phyloP scores from a whole-genome alignment of 53 echinoderm and acorn worm species.

The Temnopleurus reevesii region DNA sequence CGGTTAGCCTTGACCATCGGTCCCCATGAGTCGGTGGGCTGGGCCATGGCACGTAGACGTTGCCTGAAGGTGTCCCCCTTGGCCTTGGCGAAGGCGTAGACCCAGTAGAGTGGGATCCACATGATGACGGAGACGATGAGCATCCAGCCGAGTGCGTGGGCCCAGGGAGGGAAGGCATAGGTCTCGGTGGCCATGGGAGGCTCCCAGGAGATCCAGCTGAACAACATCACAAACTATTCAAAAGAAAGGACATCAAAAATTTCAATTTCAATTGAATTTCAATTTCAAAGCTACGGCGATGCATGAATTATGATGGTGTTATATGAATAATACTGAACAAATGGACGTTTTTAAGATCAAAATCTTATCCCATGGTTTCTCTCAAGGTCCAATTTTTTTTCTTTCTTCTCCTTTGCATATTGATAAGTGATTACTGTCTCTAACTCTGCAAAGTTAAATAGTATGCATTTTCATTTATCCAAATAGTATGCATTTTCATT shows the following conservation, averaged over 20 bases:
- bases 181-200: conserved; percentile 66
- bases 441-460: no score
- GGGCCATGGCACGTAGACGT: conserved; percentile 68
- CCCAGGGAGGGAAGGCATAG: conserved; percentile 59
- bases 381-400: no score
- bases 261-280: no score
- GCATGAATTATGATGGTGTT: no score
- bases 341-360: no score
- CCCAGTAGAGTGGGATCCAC: conserved; percentile 72
- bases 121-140: conserved; percentile 57
- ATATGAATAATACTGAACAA: not conserved
- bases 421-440: no score
- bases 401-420: no score
- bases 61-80: conserved; percentile 55
- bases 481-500: no score
- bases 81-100: conserved; percentile 55
- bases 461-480: no score
- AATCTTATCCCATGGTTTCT: no score
- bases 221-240: conserved; percentile 72
- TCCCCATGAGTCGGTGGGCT: conserved; percentile 75
- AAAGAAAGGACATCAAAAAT: not conserved
- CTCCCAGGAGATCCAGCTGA: conserved; percentile 77
- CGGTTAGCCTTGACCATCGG: conserved; percentile 71
- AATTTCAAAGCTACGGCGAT: no score
- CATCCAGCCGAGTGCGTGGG: conserved; percentile 66